Evolutionary conservation across 2,113 vertebrate genomes (phyloP).

Genomic region (Hipposideros armiger): DNA sequence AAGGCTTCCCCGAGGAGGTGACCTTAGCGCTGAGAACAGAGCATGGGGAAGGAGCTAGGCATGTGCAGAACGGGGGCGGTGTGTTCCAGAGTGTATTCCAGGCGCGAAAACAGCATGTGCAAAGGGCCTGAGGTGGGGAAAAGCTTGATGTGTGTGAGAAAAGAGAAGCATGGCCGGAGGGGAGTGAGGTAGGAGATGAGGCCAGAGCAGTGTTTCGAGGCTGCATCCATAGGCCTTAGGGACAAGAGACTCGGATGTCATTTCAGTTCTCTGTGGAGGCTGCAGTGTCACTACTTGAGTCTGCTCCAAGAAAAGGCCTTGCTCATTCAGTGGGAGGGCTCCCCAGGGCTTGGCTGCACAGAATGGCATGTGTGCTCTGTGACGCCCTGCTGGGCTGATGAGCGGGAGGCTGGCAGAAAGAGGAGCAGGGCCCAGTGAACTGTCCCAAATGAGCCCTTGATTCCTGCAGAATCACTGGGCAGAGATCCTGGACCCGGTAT

Average conservation of each 20-base stretch:
- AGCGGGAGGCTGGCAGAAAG: fast-evolving
- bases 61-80: background rate
- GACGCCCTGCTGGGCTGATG: fast-evolving
- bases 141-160: background rate
- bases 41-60: background rate
- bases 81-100: background rate
- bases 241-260: background rate
- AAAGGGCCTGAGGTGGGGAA: background rate
- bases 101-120: fast-evolving
- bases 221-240: background rate
- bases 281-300: too few species aligned
- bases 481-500: background rate
- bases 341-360: background rate
- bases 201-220: background rate
- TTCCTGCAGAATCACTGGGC: background rate
- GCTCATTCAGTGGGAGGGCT: background rate
- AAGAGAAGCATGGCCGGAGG: background rate
- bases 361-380: fast-evolving
- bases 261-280: background rate
- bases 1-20: too few species aligned
- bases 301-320: background rate
- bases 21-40: background rate
- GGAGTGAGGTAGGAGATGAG: background rate
- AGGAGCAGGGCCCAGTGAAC: background rate
- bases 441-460: background rate